Percentiles rank a stretch among this genome's conserved stretches.
Evolutionary conservation across 2,113 vertebrate species (phyloP).

Genomic region (Forbesichthys agassizii): DNA sequence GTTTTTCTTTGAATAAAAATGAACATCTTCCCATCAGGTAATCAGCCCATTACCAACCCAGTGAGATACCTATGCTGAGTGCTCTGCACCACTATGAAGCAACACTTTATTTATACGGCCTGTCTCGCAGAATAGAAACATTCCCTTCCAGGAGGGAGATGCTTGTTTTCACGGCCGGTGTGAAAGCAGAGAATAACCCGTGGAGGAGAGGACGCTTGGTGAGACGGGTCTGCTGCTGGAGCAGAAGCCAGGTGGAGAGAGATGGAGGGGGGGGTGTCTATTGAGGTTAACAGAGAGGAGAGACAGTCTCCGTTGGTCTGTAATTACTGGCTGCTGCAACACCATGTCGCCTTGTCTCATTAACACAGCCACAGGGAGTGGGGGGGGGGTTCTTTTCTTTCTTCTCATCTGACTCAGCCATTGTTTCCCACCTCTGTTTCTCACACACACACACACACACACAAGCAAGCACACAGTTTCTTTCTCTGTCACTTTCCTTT

Average conservation of each 20-base stretch:
- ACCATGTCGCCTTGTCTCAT: constrained; percentile 42
- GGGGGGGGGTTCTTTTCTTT: neutral
- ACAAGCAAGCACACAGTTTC: neutral
- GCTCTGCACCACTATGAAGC: too few species aligned
- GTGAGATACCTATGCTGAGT: too few species aligned
- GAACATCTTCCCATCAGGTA: too few species aligned
- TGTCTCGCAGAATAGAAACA: too few species aligned
- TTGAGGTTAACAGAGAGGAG: neutral
- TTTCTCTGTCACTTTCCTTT: neutral
- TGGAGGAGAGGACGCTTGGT: too few species aligned
- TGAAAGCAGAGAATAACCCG: too few species aligned
- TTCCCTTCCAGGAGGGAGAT: too few species aligned
- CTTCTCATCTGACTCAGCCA: neutral
- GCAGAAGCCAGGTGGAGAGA: neutral
- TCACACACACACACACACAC: neutral
- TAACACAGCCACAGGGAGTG: constrained; percentile 19
- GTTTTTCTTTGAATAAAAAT: too few species aligned
- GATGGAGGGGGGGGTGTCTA: neutral
- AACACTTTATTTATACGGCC: too few species aligned
- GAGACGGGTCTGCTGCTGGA: neutral
- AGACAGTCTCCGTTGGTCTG: constrained; percentile 9
- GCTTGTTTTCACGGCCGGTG: too few species aligned
- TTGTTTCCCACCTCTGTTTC: neutral
- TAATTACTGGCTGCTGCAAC: constrained; percentile 52
- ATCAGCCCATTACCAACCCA: too few species aligned